Evolutionary conservation across 2,797 vertebrate genomes (phyloP).

Genomic region (Aulostomus chinensis): DNA sequence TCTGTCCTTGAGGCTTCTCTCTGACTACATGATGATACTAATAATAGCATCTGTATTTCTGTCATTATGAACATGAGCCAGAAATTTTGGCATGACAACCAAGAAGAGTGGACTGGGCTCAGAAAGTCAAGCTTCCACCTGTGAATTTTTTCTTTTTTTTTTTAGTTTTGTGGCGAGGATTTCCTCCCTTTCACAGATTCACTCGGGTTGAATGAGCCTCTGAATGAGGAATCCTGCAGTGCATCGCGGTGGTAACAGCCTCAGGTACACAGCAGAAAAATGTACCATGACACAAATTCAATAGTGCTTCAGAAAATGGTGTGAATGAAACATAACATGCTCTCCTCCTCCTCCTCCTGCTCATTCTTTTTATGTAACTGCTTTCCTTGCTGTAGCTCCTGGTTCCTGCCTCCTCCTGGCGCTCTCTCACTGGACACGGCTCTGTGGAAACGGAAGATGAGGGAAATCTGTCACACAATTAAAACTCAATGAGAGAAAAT

Average conservation of each 20-base stretch:
- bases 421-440: slow-evolving; percentile 3
- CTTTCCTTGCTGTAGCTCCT: neutral
- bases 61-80: too few relatives aligned
- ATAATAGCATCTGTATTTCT: too few relatives aligned
- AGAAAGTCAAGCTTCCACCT: slow-evolving; percentile 8
- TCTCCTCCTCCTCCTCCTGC: neutral
- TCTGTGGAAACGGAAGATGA: slow-evolving; percentile 9
- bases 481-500: too few relatives aligned
- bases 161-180: too few relatives aligned
- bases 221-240: slow-evolving; percentile 3
- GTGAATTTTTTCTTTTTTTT: too few relatives aligned
- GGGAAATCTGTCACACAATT: slow-evolving; percentile 1
- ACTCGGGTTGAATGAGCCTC: slow-evolving; percentile 7
- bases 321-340: slow-evolving; percentile 21
- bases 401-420: neutral
- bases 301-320: slow-evolving; percentile 7
- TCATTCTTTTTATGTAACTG: neutral
- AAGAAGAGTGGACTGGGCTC: too few relatives aligned
- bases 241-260: slow-evolving; percentile 7
- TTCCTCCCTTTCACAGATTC: slow-evolving; percentile 9
- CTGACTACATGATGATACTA: too few relatives aligned
- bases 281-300: slow-evolving; percentile 14
- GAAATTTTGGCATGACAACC: too few relatives aligned
- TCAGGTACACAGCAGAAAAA: slow-evolving; percentile 20
- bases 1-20: too few relatives aligned